phyloP scores from a whole-genome alignment of 1,140 invertebrate genomes.

The Antheraea mylitta region DNA sequence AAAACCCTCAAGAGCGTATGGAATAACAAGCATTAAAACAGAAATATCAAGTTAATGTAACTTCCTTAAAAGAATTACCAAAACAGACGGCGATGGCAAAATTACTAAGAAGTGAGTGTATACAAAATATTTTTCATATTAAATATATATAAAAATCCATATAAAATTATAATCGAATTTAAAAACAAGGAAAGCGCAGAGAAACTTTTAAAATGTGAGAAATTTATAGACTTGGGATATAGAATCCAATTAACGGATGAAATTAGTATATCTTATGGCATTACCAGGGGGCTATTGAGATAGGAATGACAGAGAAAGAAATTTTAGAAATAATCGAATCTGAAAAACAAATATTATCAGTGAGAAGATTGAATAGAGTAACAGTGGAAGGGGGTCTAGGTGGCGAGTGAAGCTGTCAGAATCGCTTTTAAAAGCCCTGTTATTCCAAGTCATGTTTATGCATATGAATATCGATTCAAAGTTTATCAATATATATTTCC shows the following conservation, averaged over 20 bases:
- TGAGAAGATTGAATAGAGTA: constrained; percentile 25
- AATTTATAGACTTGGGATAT: constrained; percentile 20
- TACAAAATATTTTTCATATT: constrained; percentile 23
- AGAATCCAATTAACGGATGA: constrained; percentile 20
- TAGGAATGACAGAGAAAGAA: constrained; percentile 13
- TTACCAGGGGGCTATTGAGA: constrained; percentile 25
- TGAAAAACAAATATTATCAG: constrained; percentile 21
- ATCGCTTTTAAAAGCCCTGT: constrained; percentile 1
- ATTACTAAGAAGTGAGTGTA: constrained; percentile 25
- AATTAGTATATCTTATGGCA: constrained; percentile 22
- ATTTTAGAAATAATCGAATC: constrained; percentile 14
- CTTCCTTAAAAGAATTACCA: constrained; percentile 19
- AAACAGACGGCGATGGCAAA: constrained; percentile 35
- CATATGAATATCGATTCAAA: constrained; percentile 2
- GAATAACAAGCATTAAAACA: neutral
- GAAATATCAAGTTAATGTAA: neutral
- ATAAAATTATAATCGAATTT: constrained; percentile 25
- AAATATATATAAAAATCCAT: constrained; percentile 34
- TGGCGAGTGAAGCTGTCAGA: constrained; percentile 22
- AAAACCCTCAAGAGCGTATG: neutral
- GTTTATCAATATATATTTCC: constrained; percentile 11
- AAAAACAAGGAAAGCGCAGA: constrained; percentile 18
- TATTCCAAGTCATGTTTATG: neutral
- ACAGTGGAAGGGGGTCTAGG: constrained; percentile 23
- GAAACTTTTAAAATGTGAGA: constrained; percentile 16